Evolutionary conservation across 2,113 vertebrate species (phyloP).

Genomic region (Grus americana): DNA sequence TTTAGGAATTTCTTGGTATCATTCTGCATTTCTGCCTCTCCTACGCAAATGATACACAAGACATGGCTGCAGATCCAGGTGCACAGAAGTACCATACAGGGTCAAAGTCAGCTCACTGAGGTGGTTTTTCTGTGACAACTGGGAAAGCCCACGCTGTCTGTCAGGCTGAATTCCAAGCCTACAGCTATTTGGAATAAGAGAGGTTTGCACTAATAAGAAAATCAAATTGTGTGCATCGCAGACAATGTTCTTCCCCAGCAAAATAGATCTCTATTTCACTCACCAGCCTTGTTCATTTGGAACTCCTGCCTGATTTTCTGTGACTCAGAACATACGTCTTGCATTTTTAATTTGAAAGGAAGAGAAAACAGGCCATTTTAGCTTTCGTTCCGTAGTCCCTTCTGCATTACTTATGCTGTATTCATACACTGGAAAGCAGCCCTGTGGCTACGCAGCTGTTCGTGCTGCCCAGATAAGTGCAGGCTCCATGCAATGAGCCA

Average conservation of each 20-base stretch:
- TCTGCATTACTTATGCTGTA: slow-evolving; percentile 30
- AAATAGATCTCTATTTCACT: neutral
- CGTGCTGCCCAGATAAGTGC: slow-evolving; percentile 30
- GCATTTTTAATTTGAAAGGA: slow-evolving; percentile 56
- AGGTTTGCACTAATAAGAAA: slow-evolving; percentile 23
- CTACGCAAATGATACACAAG: neutral
- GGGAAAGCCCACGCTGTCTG: neutral
- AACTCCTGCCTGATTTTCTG: neutral
- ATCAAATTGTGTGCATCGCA: neutral
- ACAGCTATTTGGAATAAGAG: neutral
- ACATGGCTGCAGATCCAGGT: neutral
- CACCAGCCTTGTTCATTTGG: neutral
- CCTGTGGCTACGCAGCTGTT: slow-evolving; percentile 40
- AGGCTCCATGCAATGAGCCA: neutral
- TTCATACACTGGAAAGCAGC: slow-evolving; percentile 25
- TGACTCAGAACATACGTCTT: slow-evolving; percentile 20
- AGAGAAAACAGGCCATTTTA: slow-evolving; percentile 31
- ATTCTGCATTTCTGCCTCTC: neutral
- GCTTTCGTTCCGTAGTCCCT: neutral
- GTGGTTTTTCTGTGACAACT: neutral
- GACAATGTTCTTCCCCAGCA: neutral
- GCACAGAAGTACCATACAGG: neutral
- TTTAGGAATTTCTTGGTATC: neutral
- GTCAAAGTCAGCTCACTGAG: neutral
- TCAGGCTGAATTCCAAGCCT: neutral